Evolutionary conservation across 2,113 vertebrate species (phyloP).

Genomic region (Sinocyclocheilus grahami): DNA sequence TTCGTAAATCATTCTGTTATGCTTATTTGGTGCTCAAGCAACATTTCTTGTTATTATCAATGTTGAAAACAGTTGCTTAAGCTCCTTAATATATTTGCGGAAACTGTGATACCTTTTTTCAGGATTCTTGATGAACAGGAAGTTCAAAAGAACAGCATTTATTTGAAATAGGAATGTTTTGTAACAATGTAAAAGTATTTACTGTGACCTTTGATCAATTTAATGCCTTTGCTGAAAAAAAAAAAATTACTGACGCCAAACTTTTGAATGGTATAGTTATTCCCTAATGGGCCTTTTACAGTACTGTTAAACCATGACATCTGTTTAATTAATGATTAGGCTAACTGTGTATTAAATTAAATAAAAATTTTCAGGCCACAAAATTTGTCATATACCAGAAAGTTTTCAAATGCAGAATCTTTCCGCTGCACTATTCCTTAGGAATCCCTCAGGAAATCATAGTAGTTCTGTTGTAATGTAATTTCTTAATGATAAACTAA

Average conservation of each 20-base stretch:
- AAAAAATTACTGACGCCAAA: neutral
- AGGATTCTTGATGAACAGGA: no score
- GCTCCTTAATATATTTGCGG: no score
- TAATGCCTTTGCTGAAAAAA: neutral
- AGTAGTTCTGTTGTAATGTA: neutral
- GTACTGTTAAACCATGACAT: neutral
- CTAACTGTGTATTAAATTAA: neutral
- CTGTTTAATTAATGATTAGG: no score
- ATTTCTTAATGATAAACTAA: constrained; percentile 1
- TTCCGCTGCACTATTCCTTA: neutral
- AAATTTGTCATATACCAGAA: neutral
- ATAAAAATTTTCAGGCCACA: neutral
- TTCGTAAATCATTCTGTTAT: no score
- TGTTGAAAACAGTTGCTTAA: no score
- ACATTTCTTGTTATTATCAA: no score
- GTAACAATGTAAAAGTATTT: neutral
- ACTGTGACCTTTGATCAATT: neutral
- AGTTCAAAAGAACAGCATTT: no score
- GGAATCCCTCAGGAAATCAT: neutral
- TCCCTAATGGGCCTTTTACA: neutral
- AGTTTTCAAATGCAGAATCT: neutral
- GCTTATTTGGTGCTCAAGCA: no score
- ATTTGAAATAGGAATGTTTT: no score
- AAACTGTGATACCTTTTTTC: no score
- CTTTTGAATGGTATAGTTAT: no score